Conservation (phyloP, 1,140 invertebrate genomes). For the Nephila pilipes region DNA sequence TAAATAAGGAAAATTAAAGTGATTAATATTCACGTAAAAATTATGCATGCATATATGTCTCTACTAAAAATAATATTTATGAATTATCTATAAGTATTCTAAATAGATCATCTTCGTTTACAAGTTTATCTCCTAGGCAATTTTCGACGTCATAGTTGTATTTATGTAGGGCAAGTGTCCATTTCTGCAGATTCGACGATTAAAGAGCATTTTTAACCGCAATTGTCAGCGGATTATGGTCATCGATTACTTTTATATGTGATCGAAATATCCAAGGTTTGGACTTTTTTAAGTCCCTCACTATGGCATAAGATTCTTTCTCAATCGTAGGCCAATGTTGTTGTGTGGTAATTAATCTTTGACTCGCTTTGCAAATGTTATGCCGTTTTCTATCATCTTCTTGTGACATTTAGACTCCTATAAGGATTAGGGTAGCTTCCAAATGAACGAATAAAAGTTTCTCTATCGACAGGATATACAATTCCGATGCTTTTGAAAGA, state of each 20-base stretch:
- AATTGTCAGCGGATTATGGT: conserved; percentile 78
- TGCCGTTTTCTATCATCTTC: not conserved
- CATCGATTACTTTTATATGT: conserved; percentile 75
- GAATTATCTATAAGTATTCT: not conserved
- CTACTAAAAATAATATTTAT: too few relatives aligned
- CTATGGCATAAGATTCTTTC: conserved; percentile 78
- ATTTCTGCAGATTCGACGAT: too few relatives aligned
- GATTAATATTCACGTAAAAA: too few relatives aligned
- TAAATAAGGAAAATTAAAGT: too few relatives aligned
- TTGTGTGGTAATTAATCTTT: conserved; percentile 77
- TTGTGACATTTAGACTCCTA: not conserved
- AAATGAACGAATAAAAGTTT: not conserved
- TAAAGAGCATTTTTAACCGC: too few relatives aligned
- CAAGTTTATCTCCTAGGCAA: not conserved
- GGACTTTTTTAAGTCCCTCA: conserved; percentile 78
- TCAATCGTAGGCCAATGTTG: conserved; percentile 75
- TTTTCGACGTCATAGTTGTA: not conserved
- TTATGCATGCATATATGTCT: too few relatives aligned
- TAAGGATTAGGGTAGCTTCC: not conserved
- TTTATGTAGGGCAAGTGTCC: too few relatives aligned
- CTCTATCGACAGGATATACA: not conserved
- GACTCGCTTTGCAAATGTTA: not conserved
- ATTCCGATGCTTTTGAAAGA: not conserved
- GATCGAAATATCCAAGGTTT: conserved; percentile 78
- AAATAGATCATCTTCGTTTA: not conserved